phyloP scores from a whole-genome alignment of 2,113 vertebrate genomes.

The Ramphastos sulfuratus region DNA sequence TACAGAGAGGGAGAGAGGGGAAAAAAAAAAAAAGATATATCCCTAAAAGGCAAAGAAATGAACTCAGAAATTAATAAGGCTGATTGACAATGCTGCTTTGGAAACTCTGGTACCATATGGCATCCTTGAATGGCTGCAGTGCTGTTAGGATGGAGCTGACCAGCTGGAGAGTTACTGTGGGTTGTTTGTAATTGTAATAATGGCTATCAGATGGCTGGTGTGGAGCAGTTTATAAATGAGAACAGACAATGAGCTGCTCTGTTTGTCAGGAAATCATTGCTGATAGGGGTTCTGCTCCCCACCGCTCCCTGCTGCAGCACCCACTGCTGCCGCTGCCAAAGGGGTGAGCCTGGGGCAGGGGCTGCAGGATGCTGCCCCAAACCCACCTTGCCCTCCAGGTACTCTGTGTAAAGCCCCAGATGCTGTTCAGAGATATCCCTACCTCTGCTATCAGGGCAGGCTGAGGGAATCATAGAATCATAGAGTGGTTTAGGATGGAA shows the following conservation, averaged over 20 bases:
- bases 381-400: rapidly evolving
- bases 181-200: slow-evolving; percentile 76
- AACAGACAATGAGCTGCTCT: slow-evolving; percentile 73
- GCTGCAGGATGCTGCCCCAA: not conserved
- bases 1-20: not conserved
- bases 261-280: slow-evolving; percentile 75
- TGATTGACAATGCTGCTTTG: slow-evolving; percentile 73
- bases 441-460: too few species aligned
- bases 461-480: too few species aligned
- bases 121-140: slow-evolving; percentile 72
- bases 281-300: slow-evolving; percentile 48
- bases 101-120: slow-evolving; percentile 74
- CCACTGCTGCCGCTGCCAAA: rapidly evolving
- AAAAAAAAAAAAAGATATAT: not conserved
- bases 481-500: too few species aligned
- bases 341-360: rapidly evolving
- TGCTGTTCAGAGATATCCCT: not conserved
- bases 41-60: slow-evolving; percentile 67
- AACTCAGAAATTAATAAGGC: slow-evolving; percentile 73
- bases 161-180: slow-evolving; percentile 74
- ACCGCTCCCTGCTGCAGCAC: not conserved
- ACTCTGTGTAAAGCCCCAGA: not conserved
- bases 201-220: slow-evolving; percentile 76
- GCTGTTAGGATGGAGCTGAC: slow-evolving; percentile 69
- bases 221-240: slow-evolving; percentile 74